Evolutionary conservation across 2,888 invertebrate genomes (phyloP).

Genomic region (Gymnosoma rotundatum): DNA sequence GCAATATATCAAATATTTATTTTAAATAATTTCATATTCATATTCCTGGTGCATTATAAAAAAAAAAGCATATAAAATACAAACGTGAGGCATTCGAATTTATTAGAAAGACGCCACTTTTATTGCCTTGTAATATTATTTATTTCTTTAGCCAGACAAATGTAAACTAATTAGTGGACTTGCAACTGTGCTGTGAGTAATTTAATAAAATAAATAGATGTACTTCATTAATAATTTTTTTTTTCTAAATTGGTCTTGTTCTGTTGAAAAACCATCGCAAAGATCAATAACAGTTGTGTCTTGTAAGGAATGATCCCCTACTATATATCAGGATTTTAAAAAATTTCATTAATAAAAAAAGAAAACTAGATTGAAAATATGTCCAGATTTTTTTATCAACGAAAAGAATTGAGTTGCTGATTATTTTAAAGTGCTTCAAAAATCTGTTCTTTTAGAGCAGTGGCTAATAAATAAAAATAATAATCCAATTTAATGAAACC

Average conservation of each 20-base stretch:
- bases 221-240: background rate
- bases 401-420: too few relatives aligned
- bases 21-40: conserved; percentile 51
- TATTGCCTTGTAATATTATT: conserved; percentile 16
- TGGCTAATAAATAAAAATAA: too few relatives aligned
- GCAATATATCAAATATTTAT: conserved; percentile 59
- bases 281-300: background rate
- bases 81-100: background rate
- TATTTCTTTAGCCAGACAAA: conserved; percentile 23
- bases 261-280: background rate
- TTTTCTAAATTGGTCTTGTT: background rate
- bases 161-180: conserved; percentile 15
- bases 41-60: conserved; percentile 34
- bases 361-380: too few relatives aligned
- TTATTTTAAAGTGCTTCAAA: too few relatives aligned
- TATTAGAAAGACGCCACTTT: conserved; percentile 56
- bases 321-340: too few relatives aligned
- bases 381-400: too few relatives aligned
- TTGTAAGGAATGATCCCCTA: too few relatives aligned
- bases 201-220: background rate
- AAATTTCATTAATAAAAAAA: too few relatives aligned
- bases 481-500: too few relatives aligned
- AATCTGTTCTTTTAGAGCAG: too few relatives aligned
- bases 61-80: background rate
- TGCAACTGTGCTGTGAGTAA: conserved; percentile 25